phyloP scores from a whole-genome alignment of 2,113 vertebrate species.

The Azemiops feae region DNA sequence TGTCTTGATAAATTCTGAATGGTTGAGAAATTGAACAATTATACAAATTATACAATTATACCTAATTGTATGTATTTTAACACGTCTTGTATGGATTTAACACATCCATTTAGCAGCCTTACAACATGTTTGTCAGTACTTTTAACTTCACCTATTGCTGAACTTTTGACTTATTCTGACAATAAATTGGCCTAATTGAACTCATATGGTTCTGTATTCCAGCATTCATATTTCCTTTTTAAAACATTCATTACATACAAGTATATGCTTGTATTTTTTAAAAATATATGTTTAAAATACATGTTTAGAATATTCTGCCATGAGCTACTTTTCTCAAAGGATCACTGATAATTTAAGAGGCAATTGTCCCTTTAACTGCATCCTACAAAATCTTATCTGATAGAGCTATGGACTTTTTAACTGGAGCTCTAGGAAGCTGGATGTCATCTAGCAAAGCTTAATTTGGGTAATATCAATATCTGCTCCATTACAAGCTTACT shows the following conservation, averaged over 20 bases:
- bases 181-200: neutral
- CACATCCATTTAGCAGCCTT: neutral
- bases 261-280: slow-evolving; percentile 8
- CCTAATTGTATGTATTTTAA: neutral
- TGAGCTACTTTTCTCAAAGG: slow-evolving; percentile 14
- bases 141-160: neutral
- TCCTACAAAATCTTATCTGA: slow-evolving; percentile 38
- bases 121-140: neutral
- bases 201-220: neutral
- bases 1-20: neutral
- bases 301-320: slow-evolving; percentile 18
- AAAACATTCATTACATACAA: slow-evolving; percentile 7
- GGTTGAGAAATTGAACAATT: neutral
- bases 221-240: slow-evolving; percentile 2
- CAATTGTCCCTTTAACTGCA: slow-evolving; percentile 42
- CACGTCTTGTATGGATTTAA: neutral
- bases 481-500: slow-evolving; percentile 27
- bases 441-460: slow-evolving; percentile 31
- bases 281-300: slow-evolving; percentile 1
- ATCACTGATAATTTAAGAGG: slow-evolving; percentile 26
- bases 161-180: neutral
- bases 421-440: slow-evolving; percentile 37
- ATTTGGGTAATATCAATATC: slow-evolving; percentile 24
- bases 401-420: slow-evolving; percentile 19
- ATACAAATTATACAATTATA: neutral